Conservation (phyloP, 2,113 vertebrate genomes). For the Muntiacus muntjak region DNA sequence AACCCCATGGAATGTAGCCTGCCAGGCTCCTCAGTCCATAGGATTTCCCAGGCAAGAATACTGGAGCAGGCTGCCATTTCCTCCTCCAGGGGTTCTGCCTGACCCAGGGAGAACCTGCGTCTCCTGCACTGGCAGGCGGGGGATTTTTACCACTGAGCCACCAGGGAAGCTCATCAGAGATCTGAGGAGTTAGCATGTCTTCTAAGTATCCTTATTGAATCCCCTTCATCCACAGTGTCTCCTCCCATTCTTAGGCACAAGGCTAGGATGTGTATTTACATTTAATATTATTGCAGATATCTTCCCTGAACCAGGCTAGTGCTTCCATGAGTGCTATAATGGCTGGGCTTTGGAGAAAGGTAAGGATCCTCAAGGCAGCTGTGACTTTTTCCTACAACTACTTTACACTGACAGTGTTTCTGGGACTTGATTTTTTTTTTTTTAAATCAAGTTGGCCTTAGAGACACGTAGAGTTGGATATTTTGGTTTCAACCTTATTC, state of each 20-base stretch:
- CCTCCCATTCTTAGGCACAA: background rate
- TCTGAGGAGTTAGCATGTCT: background rate
- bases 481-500: conserved; percentile 88
- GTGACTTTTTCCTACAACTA: background rate
- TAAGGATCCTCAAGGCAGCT: background rate
- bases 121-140: background rate
- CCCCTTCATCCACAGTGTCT: background rate
- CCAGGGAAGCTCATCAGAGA: background rate
- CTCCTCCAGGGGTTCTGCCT: background rate
- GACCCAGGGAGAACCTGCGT: background rate
- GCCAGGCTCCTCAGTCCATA: background rate
- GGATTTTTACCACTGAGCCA: background rate
- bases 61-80: background rate
- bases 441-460: conserved; percentile 3
- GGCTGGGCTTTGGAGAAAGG: background rate
- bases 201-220: background rate
- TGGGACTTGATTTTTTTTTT: background rate
- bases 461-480: conserved; percentile 19
- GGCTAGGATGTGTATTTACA: background rate
- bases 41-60: background rate
- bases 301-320: background rate
- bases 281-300: background rate
- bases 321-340: background rate
- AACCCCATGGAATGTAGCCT: background rate
- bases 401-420: conserved; percentile 4